Conservation (phyloP, 2,113 vertebrate species). For the Dasyprocta punctata region DNA sequence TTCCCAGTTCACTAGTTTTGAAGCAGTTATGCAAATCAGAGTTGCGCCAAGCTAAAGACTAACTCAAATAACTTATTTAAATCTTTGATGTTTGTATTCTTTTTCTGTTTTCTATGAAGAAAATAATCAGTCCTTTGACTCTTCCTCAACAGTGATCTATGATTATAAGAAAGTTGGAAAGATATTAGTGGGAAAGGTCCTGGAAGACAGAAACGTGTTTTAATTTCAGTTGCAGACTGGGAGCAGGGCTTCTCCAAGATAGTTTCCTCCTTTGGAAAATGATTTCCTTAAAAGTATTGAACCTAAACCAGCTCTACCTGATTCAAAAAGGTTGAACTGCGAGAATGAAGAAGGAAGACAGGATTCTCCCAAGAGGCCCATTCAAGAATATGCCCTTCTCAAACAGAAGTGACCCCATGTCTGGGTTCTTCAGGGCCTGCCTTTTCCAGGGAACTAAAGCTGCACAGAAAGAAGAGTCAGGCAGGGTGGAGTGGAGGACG, state of each 20-base stretch:
- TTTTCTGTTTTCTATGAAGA: constrained; percentile 28
- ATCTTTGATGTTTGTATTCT: not conserved
- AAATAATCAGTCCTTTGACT: not conserved
- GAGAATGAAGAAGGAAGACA: not conserved
- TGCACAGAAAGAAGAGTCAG: not conserved
- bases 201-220: not conserved
- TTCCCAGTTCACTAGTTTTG: constrained; percentile 56
- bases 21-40: constrained; percentile 62
- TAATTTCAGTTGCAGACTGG: not conserved
- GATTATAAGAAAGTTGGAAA: not conserved
- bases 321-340: not conserved
- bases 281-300: not conserved
- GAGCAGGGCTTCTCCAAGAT: not conserved
- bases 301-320: not conserved
- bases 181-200: not conserved
- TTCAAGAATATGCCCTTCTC: not conserved
- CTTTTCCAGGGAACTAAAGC: not conserved
- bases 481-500: rapidly evolving
- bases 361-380: not conserved
- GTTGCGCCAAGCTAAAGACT: not conserved
- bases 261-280: not conserved
- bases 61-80: constrained; percentile 33
- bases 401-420: not conserved
- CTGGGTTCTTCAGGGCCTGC: not conserved
- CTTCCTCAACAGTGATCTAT: not conserved